Base-by-base conservation (phyloP, 30 jellyfish, hydroid and myxozoan species). In the Aurelia aurita region DNA sequence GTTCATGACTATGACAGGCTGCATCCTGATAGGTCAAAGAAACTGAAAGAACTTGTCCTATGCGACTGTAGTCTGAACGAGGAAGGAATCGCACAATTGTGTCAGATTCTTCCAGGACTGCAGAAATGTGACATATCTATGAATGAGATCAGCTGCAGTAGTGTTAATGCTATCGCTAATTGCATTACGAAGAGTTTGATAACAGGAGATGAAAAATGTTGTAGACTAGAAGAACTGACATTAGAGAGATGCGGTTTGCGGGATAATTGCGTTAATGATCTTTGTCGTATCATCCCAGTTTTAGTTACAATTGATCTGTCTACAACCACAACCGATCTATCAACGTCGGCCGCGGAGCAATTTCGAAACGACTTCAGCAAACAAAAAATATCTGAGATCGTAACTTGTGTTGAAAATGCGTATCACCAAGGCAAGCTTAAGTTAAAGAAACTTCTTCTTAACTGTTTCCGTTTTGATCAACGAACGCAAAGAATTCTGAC, bases 221-320 rank as follows among this genome's bases (percentile, higher is more conserved):
- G 78, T 47, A 77, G 55, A 43, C 47, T 77, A 12, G 29, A 60
- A 46, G 44, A 22, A 8, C 29, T 77, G 31, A 29, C 26, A 3
- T 44, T 77, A 13, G 79, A 77, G 31, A 45, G 78, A 61, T 77
- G 88, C 71, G 59, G 65, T 12, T 14, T 77, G 16, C 21, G 47
- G 16, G 88, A 77, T 22, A 32, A 12, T 18, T 59, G 75, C 55
- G 45, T 77, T 7, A 19, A 5, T 28, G 63, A 59, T 58, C 79
- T 77, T 15, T 77, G 79, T 18, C 51, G 63, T 7, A 72, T 59
- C 6, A 77, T 77, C 46, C 88, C 88, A 16, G 21, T 31, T 10
- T 54, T 77, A 21, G 51, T 3, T 9, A 43, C 16, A 1, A 59
- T 77, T 11, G 51, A 77, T 43, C 61, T 77, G 5, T 77, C 88